Base-by-base conservation (phyloP, 1,140 invertebrate species). In the Drosophila tristis region DNA sequence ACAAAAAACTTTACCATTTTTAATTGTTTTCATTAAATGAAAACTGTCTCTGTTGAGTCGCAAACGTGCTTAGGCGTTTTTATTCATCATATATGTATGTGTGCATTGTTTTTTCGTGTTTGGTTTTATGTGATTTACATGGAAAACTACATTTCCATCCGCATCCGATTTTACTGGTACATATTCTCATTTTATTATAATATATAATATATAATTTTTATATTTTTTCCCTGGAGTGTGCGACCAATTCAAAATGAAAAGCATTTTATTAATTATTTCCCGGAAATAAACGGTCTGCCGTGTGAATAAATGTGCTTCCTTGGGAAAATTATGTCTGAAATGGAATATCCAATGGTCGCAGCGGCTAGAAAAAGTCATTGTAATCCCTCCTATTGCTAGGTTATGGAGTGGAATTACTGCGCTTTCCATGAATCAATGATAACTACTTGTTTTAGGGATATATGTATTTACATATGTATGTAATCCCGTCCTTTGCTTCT, bases 51-150 rank as follows among this genome's bases (percentile, higher is more conserved):
- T 45, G 50, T 55, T n/a, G 25, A 9, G 11, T 7, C 48, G 49
- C 59, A 56, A 39, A 64, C 47, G 74, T 80, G 61, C 39, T 61
- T 77, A 72, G 78, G 29, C 51, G 23, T 54, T 71, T 47, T 64
- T 65, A 43, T 48, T 29, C 13, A 26, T 7, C n/a, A 13, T 20
- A 2, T 5, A 5, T 9, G 1, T 9, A 6, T 35, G 9, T 9
- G 9, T 9, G 8, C 9, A 35, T 51, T 50, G 16, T 26, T 51
- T 31, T 25, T 23, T 48, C 9, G 51, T 55, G 50, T 67, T 80
- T 62, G 61, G 56, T 44, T 74, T 68, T 78, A 53, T 82, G 70
- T 62, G 35, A 78, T 78, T 77, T 73, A 58, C 45, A 80, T 43
- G 44, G 35, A 25, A 23, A 42, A 6, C 48, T 26, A 39, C 31